Base-by-base conservation (phyloP, 2,113 vertebrate genomes). In the Hyla sarda region DNA sequence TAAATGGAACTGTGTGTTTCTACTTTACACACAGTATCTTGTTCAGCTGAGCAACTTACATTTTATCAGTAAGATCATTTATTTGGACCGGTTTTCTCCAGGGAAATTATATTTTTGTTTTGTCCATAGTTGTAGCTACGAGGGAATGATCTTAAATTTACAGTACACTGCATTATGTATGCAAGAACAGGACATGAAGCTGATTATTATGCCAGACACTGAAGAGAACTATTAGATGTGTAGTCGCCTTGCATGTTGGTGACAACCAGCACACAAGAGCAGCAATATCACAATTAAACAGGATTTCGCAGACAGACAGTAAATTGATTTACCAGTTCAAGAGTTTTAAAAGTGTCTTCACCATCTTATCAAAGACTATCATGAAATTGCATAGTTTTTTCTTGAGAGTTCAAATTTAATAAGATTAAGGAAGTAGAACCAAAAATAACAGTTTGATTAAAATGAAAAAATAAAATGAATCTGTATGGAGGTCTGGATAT, bases 151-250 rank as follows among this genome's bases (percentile, higher is more conserved):
- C 47, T 21, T 21, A 21, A 21, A 30, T 77, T 77, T 34, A 56
- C 48, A 54, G 74, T 54, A 52, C 45, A 48, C n/a, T 47, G 50
- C 32, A 56, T 58, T 79, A 79, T n/a, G 12, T 79, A 79, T 79
- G 52, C 76, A 79, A 79, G 50, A 58, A 37, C 34, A n/a, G 30
- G 76, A 79, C 50, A 19, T 34, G 28, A 77, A 56, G 14, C 50
- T 79, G 48, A 54, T 77, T 56, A 30, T 54, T 56, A 77, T 77
- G 76, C 50, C 52, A 79, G 76, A 56, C 76, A 79, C 21, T 23
- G 32, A 79, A 37, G 30, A 78, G 50, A 21, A 1, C 28, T 78
- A 54, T 56, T 78, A 78, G 28, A 56, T 19, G 28, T 76, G 48
- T 16, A 77, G 75, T 16, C 16, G 41, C 1, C 85, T 87, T 16